Conservation (phyloP, 1,140 invertebrate genomes). For the Telenomus remus region DNA sequence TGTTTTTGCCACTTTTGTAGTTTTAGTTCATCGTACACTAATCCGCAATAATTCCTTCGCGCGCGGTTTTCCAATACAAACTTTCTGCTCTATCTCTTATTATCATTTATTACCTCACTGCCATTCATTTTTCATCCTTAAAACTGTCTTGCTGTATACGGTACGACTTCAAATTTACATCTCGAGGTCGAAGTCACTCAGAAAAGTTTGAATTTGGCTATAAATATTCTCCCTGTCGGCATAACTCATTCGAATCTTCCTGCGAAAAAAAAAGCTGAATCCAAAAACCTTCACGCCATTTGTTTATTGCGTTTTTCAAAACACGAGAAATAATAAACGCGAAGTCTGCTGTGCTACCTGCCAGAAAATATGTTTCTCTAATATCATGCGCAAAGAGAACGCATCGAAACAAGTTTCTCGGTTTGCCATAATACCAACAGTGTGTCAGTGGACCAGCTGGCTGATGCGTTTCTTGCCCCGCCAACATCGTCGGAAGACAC, state of each 20-base stretch:
- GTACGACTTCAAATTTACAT: constrained; percentile 2
- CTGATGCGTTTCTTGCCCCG: constrained; percentile 44
- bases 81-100: no score
- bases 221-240: constrained; percentile 17
- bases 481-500: constrained; percentile 26
- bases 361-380: no score
- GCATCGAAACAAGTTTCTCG: constrained; percentile 20
- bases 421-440: constrained; percentile 20
- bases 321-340: no score
- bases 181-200: constrained; percentile 5
- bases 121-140: not conserved
- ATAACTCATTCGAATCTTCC: constrained; percentile 15
- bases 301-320: no score
- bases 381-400: constrained; percentile 3
- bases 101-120: no score
- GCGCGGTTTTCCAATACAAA: no score
- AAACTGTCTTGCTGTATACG: not conserved
- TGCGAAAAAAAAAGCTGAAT: constrained; percentile 7
- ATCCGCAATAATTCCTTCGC: constrained; percentile 2
- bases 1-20: no score
- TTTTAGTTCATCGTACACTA: no score
- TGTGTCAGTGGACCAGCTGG: constrained; percentile 51
- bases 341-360: no score
- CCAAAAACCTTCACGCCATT: constrained; percentile 3
- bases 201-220: constrained; percentile 7